Percentiles rank a stretch among this genome's conserved stretches.
phyloP scores from a whole-genome alignment of 2,113 vertebrate genomes.

The Cyrtonyx montezumae region DNA sequence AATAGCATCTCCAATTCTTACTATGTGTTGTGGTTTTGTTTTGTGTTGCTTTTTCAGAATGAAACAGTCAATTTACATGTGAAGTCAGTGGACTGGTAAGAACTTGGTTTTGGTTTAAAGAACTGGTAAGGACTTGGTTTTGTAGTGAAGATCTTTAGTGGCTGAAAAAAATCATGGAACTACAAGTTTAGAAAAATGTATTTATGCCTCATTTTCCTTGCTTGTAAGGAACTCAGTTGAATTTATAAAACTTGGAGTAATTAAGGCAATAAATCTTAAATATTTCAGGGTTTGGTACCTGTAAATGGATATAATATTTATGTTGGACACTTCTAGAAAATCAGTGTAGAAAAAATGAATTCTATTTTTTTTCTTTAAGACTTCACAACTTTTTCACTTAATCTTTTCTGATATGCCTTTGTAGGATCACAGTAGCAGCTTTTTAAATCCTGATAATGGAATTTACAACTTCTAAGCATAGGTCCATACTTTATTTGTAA shows the following conservation, averaged over 20 bases:
- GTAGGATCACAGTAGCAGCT: not conserved
- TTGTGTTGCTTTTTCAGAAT: constrained; percentile 6
- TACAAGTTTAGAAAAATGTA: not conserved
- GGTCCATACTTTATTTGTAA: not conserved
- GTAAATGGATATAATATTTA: not conserved
- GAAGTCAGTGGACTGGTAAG: constrained; percentile 62
- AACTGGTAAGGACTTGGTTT: too few species aligned
- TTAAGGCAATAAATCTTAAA: not conserved
- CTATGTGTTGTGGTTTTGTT: not conserved
- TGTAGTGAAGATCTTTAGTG: not conserved
- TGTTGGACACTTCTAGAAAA: not conserved
- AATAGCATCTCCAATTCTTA: not conserved
- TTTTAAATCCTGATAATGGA: not conserved
- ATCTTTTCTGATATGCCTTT: not conserved
- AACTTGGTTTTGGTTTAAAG: too few species aligned
- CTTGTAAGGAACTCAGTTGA: not conserved
- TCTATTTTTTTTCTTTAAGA: not conserved
- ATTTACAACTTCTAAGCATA: not conserved
- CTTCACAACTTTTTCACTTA: not conserved
- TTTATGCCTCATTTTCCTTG: not conserved
- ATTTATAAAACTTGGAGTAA: not conserved
- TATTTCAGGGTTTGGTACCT: not conserved
- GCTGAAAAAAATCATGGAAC: not conserved
- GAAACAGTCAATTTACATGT: constrained; percentile 30
- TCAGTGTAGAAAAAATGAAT: not conserved